These are phyloP conservation scores for Siniperca knerii DNA, from an alignment of 2,113 vertebrate genomes.

Conservation along the genomic window DNA sequence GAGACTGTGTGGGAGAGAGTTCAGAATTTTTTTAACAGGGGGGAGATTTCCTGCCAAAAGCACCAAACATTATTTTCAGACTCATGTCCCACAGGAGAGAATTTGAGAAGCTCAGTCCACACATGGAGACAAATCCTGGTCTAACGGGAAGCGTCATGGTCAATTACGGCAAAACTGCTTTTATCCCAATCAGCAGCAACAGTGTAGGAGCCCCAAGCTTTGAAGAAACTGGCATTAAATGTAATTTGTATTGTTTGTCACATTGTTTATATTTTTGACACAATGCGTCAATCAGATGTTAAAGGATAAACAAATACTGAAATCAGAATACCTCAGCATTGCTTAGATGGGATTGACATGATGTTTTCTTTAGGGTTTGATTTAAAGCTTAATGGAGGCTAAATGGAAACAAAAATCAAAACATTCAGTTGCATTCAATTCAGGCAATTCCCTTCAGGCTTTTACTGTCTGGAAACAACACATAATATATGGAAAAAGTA, in stretches of 20 bases:
- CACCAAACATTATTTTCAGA: constrained; percentile 46
- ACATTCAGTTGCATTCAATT: constrained; percentile 4
- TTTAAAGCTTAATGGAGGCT: constrained; percentile 21
- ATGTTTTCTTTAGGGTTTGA: not conserved
- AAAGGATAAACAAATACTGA: constrained; percentile 15
- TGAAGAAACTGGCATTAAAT: not conserved
- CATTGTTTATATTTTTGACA: not conserved
- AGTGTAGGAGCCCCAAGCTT: not conserved
- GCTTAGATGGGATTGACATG: not conserved
- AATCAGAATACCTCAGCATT: not conserved
- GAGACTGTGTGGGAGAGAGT: constrained; percentile 34
- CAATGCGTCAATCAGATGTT: not conserved
- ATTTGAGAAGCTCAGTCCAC: constrained; percentile 32
- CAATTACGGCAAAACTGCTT: constrained; percentile 33
- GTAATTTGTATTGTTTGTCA: not conserved
- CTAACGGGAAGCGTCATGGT: not conserved
- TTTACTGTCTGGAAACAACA: constrained; percentile 55
- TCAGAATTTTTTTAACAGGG: constrained; percentile 12
- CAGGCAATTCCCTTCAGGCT: not conserved
- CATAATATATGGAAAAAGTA: not conserved
- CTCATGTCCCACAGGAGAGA: constrained; percentile 34
- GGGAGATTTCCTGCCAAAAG: constrained; percentile 44
- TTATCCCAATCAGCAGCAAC: constrained; percentile 18
- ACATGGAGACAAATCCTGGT: constrained; percentile 35
- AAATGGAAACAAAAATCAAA: constrained; percentile 27